Evolutionary conservation across 2,888 invertebrate genomes (phyloP).

Genomic region (Cataglyphis livida): DNA sequence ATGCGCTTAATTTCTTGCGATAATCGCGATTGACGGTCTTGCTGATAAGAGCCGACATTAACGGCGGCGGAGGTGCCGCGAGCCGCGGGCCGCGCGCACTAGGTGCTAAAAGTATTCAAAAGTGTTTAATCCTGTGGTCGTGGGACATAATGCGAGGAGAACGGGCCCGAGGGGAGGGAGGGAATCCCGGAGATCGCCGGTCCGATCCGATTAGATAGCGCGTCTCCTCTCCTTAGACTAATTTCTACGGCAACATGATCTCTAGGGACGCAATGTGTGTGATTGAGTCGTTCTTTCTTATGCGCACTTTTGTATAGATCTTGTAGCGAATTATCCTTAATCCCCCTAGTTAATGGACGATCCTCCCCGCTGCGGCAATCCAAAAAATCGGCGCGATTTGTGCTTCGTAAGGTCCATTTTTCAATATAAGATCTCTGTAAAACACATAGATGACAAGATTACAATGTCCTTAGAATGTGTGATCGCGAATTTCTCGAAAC

Average conservation of each 20-base stretch:
- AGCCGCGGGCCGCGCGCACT: constrained; percentile 78
- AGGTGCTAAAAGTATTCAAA: constrained; percentile 82
- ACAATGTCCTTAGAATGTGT: not conserved
- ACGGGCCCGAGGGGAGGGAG: constrained; percentile 37
- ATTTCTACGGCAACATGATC: constrained; percentile 60
- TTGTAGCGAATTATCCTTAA: constrained; percentile 64
- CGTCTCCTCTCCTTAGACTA: constrained; percentile 64
- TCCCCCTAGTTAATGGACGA: not conserved
- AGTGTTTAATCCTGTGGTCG: constrained; percentile 73
- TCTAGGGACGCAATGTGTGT: constrained; percentile 53
- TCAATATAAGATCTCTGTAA: constrained; percentile 1
- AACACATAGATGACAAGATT: not conserved
- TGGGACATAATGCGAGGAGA: constrained; percentile 72
- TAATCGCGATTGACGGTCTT: constrained; percentile 23
- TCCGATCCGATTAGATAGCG: constrained; percentile 51
- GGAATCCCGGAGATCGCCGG: constrained; percentile 66
- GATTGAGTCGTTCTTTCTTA: constrained; percentile 69
- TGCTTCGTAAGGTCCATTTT: constrained; percentile 12
- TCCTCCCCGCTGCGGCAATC: not conserved
- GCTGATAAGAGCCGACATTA: constrained; percentile 62
- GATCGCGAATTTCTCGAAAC: not conserved
- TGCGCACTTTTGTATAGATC: constrained; percentile 71
- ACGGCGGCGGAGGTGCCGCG: constrained; percentile 71
- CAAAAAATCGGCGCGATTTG: constrained; percentile 27
- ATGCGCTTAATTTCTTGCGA: not conserved